Conservation (phyloP, 2,113 vertebrate genomes). For the Macquaria australasica region DNA sequence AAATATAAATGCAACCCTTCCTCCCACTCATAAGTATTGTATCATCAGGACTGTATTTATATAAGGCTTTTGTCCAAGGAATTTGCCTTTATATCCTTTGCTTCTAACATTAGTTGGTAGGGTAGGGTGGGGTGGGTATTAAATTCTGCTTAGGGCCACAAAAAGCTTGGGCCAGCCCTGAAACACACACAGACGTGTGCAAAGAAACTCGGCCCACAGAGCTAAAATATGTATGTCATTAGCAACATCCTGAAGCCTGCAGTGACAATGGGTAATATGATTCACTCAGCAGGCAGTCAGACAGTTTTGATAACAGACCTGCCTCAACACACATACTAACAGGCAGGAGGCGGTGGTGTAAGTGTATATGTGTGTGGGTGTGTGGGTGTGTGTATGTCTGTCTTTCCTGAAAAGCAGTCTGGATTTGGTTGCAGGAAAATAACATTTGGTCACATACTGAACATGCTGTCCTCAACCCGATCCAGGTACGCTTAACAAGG, state of each 20-base stretch:
- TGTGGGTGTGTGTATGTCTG: background rate
- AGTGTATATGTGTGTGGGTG: background rate
- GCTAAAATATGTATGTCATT: slow-evolving; percentile 53
- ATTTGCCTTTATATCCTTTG: background rate
- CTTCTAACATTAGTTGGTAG: background rate
- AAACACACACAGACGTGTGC: background rate
- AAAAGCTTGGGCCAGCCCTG: background rate
- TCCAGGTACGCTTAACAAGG: slow-evolving; percentile 58
- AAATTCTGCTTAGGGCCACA: slow-evolving; percentile 9
- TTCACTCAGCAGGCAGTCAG: slow-evolving; percentile 52
- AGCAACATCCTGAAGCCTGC: slow-evolving; percentile 30
- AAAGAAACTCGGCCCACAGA: background rate
- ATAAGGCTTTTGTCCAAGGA: too few species aligned
- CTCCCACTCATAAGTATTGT: too few species aligned
- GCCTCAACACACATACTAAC: slow-evolving; percentile 35
- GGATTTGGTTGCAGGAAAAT: slow-evolving; percentile 38
- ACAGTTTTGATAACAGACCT: slow-evolving; percentile 41
- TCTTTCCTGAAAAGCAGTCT: slow-evolving; percentile 18
- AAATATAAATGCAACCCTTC: too few species aligned
- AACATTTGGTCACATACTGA: slow-evolving; percentile 52
- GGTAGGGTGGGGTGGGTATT: background rate
- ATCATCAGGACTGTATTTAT: too few species aligned
- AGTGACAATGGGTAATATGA: slow-evolving; percentile 45
- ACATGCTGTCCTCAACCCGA: slow-evolving; percentile 53
- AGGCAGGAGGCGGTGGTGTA: background rate